phyloP scores from a whole-genome alignment of 2,113 vertebrate species.

The Zapornia atra region DNA sequence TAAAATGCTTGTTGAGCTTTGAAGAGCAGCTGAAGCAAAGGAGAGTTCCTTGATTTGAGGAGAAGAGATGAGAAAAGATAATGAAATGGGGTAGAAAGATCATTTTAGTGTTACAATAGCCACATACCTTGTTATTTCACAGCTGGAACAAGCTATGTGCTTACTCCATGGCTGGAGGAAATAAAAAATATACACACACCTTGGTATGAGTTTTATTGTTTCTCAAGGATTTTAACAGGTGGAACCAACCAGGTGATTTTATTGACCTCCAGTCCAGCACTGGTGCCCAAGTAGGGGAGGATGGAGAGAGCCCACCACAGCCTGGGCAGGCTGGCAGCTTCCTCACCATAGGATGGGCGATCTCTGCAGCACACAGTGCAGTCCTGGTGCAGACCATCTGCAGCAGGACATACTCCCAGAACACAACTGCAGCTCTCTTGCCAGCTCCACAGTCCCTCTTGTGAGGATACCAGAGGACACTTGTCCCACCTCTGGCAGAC shows the following conservation, averaged over 20 bases:
- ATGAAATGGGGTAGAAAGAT: background rate
- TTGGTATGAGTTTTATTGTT: background rate
- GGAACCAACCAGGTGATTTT: background rate
- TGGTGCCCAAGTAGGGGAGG: fast-evolving
- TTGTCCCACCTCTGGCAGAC: fast-evolving
- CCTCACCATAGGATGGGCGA: fast-evolving
- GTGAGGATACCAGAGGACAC: background rate
- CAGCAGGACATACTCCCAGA: background rate
- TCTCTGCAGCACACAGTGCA: background rate
- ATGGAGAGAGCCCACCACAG: background rate
- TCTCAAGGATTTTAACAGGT: background rate
- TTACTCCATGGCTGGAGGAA: background rate
- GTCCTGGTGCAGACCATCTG: fast-evolving
- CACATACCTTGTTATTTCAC: background rate
- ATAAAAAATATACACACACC: background rate
- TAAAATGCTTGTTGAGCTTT: background rate
- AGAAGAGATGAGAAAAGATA: background rate
- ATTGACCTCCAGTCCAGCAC: background rate
- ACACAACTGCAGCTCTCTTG: fast-evolving
- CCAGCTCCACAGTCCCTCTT: background rate
- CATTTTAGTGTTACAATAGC: background rate
- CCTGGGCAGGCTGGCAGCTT: background rate
- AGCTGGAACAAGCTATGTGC: background rate
- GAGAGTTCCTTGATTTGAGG: background rate
- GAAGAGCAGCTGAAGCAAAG: background rate